A percentile compares a stretch with the other conserved stretches of the same genome.
phyloP scores from a whole-genome alignment of 2,113 vertebrate species.

The Coracopsis vasa region DNA sequence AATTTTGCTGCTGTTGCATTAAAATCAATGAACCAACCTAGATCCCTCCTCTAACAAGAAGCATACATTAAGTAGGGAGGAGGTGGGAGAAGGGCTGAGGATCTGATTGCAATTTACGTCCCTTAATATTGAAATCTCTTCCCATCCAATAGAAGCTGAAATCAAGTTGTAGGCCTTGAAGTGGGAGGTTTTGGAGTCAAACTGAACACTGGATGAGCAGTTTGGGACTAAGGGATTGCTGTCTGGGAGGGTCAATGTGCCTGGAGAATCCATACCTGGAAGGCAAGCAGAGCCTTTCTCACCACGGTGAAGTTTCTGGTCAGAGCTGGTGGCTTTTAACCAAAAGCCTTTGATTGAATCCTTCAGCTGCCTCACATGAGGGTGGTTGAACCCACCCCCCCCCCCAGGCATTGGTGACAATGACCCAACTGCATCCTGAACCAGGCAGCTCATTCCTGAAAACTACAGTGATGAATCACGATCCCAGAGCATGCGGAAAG shows the following conservation, averaged over 20 bases:
- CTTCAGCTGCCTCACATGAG: rapidly evolving
- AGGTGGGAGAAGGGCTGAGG: background rate
- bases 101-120: background rate
- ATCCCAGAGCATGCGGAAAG: rapidly evolving
- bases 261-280: background rate
- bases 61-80: background rate
- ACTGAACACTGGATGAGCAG: background rate
- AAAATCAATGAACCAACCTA: background rate
- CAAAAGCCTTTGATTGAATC: background rate
- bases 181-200: background rate
- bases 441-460: background rate
- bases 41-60: background rate
- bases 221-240: background rate
- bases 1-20: background rate
- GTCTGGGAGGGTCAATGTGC: background rate
- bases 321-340: background rate
- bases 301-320: background rate
- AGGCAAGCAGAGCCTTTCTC: background rate
- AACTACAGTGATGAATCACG: background rate
- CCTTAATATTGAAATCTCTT: background rate
- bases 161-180: background rate
- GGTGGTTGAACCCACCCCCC: background rate
- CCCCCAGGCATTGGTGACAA: background rate
- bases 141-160: background rate
- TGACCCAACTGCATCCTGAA: background rate